Percentiles rank a stretch among this genome's conserved stretches.
Evolutionary conservation across 53 echinoderm and acorn worm genomes (phyloP).

Genomic region (Holothuria leucospilota): DNA sequence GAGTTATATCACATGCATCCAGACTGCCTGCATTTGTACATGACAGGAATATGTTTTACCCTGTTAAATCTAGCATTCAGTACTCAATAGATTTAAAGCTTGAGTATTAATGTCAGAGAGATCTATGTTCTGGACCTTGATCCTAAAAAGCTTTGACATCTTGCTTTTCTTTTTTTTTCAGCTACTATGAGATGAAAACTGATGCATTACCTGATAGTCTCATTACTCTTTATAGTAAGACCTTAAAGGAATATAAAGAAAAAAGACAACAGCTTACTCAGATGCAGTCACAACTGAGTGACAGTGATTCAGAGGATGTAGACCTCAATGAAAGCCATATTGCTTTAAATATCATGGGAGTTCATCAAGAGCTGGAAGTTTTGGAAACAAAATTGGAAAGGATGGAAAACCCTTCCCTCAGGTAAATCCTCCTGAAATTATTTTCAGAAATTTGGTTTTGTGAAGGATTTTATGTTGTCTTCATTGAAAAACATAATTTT

Average conservation of each 20-base stretch:
- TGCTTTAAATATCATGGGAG: conserved; percentile 65
- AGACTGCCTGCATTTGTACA: too few relatives aligned
- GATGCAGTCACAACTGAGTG: conserved; percentile 57
- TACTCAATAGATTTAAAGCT: too few relatives aligned
- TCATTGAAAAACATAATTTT: too few relatives aligned
- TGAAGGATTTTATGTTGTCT: too few relatives aligned
- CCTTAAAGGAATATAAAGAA: conserved; percentile 67
- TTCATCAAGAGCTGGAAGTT: conserved; percentile 68
- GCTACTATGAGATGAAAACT: conserved; percentile 46
- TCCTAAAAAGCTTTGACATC: too few relatives aligned
- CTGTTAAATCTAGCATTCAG: too few relatives aligned
- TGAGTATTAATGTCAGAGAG: too few relatives aligned
- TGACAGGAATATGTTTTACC: too few relatives aligned
- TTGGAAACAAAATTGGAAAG: conserved; percentile 76
- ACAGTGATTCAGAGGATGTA: conserved; percentile 36
- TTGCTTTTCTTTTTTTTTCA: not conserved
- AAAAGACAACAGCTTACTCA: conserved; percentile 54
- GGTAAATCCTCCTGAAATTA: conserved; percentile 45
- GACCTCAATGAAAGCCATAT: conserved; percentile 69
- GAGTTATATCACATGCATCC: too few relatives aligned
- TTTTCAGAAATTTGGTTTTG: too few relatives aligned
- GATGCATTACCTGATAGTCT: conserved; percentile 39
- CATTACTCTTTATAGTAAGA: conserved; percentile 29
- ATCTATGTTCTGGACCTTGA: too few relatives aligned
- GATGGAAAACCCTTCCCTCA: conserved; percentile 87